Base-by-base conservation (phyloP, 2,113 vertebrate species). In the Heterocephalus glaber region DNA sequence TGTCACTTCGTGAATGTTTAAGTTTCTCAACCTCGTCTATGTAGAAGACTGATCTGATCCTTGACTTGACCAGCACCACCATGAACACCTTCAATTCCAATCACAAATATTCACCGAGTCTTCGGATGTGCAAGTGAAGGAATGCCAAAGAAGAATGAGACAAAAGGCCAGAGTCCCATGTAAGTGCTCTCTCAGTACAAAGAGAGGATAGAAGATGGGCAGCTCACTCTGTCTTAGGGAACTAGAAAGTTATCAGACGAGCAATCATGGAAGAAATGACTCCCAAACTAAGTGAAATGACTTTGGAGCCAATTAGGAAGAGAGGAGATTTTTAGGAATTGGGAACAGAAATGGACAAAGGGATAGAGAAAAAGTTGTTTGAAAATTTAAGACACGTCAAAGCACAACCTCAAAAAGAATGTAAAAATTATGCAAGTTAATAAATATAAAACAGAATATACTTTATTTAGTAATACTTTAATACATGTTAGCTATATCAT, bases 191-290 rank as follows among this genome's bases (percentile, higher is more conserved):
- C 35, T 5, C 61, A 24, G 84, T 60, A 84, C 28, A 49, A 76
- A 93, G 52, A 58, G 89, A 92, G 35, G 80, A 35, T 20, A 86
- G 30, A 84, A 54, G 54, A 65, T 2, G 17, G 68, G 44, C 11
- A 77, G 7, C 49, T 84, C 63, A 77, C 70, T 92, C 74, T 77
- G 60, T 61, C 54, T 49, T 60, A 72, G 26, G 77, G 24, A 95
- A 81, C 49, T 13, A 80, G 44, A 92, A 68, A 72, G 22, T 65
- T 82, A 82, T 87, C 47, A 90, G 84, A 58, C 81, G 61, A 95
- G 70, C 49, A 88, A 72, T 85, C 44, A 19, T 70, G 70, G 52
- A 90, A 89, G 82, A 94, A 96, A 92, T 72, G 89, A 96, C 77
- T 92, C 56, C 85, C 93, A 86, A 66, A 95, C 20, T 94, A 86